These are phyloP conservation scores for Oreochromis niloticus DNA, from an alignment of 2,113 vertebrate species.

Conservation along the genomic window DNA sequence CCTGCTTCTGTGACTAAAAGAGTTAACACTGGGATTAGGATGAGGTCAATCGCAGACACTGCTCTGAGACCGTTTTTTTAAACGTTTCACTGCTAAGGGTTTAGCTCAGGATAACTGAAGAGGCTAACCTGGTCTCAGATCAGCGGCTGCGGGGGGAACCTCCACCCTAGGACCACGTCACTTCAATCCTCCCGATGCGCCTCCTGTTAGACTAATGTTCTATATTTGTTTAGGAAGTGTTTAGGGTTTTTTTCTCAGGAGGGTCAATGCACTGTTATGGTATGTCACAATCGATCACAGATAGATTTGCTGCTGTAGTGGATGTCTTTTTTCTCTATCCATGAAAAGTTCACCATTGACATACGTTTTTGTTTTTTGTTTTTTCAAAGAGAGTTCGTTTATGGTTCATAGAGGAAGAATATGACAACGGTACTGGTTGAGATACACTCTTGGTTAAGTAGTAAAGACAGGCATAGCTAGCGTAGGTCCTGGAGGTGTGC, in stretches of 20 bases:
- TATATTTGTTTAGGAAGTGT: constrained; percentile 67
- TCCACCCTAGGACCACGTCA: constrained; percentile 19
- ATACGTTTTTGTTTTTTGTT: neutral
- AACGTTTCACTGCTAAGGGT: constrained; percentile 14
- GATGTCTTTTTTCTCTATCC: constrained; percentile 65
- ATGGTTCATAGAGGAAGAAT: constrained; percentile 23
- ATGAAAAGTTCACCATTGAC: constrained; percentile 43
- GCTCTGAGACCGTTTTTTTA: constrained; percentile 29
- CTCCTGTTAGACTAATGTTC: constrained; percentile 75
- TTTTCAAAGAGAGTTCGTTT: neutral
- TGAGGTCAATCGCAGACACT: constrained; percentile 20
- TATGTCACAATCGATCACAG: constrained; percentile 78
- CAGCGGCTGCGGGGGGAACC: constrained; percentile 11
- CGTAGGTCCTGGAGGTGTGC: constrained; percentile 81
- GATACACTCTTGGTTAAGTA: constrained; percentile 39
- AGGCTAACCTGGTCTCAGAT: constrained; percentile 52
- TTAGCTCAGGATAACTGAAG: constrained; percentile 30
- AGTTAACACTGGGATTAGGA: constrained; percentile 32
- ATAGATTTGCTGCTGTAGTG: constrained; percentile 90
- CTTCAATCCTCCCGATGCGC: constrained; percentile 46
- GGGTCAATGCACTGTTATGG: constrained; percentile 89
- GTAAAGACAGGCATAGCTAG: constrained; percentile 74
- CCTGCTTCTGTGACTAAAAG: constrained; percentile 59
- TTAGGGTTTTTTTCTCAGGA: constrained; percentile 80
- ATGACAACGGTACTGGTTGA: constrained; percentile 76